Evolutionary conservation across 2,888 invertebrate species (phyloP), one percentile per base, ranked within the genome.

Genomic region (Lymantria dispar): DNA sequence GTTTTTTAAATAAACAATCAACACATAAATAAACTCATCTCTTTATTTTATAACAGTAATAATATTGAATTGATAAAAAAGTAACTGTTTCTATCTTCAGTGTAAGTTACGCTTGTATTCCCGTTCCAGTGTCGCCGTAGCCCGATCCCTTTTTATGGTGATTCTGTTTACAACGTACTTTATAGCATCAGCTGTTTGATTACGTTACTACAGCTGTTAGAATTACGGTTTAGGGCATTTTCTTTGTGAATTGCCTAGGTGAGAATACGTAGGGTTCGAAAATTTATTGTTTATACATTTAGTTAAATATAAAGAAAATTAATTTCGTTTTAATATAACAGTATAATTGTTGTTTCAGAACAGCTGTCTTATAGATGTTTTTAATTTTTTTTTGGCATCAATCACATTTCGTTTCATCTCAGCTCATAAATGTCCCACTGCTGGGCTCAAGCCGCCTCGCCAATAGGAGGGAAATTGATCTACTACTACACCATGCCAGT

Each of bases 111-210:
- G 46, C 58, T 45, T 36, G 45, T 33, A 31, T 36, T 37, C 44
- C 29, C 42, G 48, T 48, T 56, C 47, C 52, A 54, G 59, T 59
- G 62, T 58, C 64, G 58, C 59, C 54, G 50, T 47, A 55, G 54
- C 68, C 51, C 61, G 61, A 69, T 67, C 75, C 81, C 77, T 78
- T 83, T 79, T 83, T 80, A 80, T 82, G 78, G 76, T 74, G 75
- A 76, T 72, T 65, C 74, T 76, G 78, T 82, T 79, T 75, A 81
- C 80, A 76, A 71, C 72, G 71, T 77, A 81, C 78, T 82, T 85
- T 80, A 84, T 76, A 73, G 78, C 72, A 85, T 83, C 87, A 90
- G 87, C 87, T 88, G 88, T 80, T 82, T 72, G 68, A 74, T 81
- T 80, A 74, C 81, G 79, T 79, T 76, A 81, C 76, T 72, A 76